A percentile compares a stretch with the other conserved stretches of the same genome.
These are phyloP conservation scores for Threskiornis aethiopicus DNA, from an alignment of 2,797 vertebrate species.

Conservation along the genomic window DNA sequence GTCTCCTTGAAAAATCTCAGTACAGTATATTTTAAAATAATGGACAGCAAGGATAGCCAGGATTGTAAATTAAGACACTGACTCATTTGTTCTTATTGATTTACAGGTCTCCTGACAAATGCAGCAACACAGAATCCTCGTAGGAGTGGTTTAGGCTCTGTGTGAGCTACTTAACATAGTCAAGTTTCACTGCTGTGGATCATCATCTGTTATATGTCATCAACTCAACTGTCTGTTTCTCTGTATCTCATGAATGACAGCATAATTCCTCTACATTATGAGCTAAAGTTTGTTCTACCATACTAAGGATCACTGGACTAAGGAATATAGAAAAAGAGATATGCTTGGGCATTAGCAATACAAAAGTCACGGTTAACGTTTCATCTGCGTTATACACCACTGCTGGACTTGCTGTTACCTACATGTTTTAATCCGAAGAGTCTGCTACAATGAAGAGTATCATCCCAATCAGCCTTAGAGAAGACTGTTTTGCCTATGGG, in stretches of 20 bases:
- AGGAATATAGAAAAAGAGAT: constrained; percentile 64
- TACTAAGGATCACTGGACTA: constrained; percentile 61
- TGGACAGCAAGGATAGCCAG: constrained; percentile 21
- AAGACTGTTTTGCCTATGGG: constrained; percentile 70
- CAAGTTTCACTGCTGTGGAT: constrained; percentile 79
- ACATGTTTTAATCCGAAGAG: constrained; percentile 70
- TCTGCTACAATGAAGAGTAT: constrained; percentile 74
- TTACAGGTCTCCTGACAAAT: constrained; percentile 93
- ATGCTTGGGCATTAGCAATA: constrained; percentile 76
- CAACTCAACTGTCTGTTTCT: constrained; percentile 77
- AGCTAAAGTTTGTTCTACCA: constrained; percentile 67
- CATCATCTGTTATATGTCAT: constrained; percentile 77
- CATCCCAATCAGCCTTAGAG: constrained; percentile 74
- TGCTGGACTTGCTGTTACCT: constrained; percentile 73
- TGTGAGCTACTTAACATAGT: constrained; percentile 75
- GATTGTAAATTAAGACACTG: constrained; percentile 49
- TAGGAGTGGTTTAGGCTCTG: constrained; percentile 77
- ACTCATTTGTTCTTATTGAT: constrained; percentile 75
- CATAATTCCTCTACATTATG: constrained; percentile 73
- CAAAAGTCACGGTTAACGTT: constrained; percentile 68
- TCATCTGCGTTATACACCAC: constrained; percentile 67
- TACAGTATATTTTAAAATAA: constrained; percentile 36
- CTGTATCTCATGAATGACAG: constrained; percentile 81
- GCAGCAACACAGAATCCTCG: constrained; percentile 75
- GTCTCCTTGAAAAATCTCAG: constrained; percentile 13